A percentile compares a stretch with the other conserved stretches of the same genome.
These are phyloP conservation scores for Sphaeridia pumilis DNA, from an alignment of 2,888 invertebrate species.

Conservation along the genomic window DNA sequence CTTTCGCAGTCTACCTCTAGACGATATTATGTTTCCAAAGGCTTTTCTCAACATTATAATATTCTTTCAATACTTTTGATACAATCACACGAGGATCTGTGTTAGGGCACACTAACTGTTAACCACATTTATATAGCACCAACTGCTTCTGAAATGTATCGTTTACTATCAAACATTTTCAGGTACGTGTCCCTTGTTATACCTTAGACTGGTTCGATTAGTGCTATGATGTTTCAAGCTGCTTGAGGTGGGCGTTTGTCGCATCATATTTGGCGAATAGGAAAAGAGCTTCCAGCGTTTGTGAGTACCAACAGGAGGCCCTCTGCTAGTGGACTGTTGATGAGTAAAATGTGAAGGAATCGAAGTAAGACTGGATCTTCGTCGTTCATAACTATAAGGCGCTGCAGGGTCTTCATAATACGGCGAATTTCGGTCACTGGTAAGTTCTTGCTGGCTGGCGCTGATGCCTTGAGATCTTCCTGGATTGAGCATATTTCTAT, in stretches of 20 bases:
- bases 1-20: too few species aligned
- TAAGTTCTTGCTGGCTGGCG: slow-evolving; percentile 11
- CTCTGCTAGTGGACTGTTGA: slow-evolving; percentile 1
- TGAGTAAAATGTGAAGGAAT: slow-evolving; percentile 15
- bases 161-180: slow-evolving; percentile 27
- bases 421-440: background rate
- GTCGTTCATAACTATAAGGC: slow-evolving; percentile 18
- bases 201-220: slow-evolving; percentile 25
- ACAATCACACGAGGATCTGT: background rate
- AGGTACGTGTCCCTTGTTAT: slow-evolving; percentile 32
- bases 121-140: too few species aligned
- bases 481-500: slow-evolving; percentile 7
- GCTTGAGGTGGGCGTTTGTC: slow-evolving; percentile 10
- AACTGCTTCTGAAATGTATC: too few species aligned
- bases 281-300: slow-evolving; percentile 36
- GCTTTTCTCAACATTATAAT: too few species aligned
- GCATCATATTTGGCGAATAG: slow-evolving; percentile 27
- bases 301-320: slow-evolving; percentile 20
- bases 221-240: slow-evolving; percentile 15
- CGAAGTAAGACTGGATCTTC: slow-evolving; percentile 32
- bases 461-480: slow-evolving; percentile 6
- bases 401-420: background rate
- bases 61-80: too few species aligned
- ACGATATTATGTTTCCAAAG: too few species aligned
- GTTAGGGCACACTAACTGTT: too few species aligned